Conservation (phyloP, 2,888 invertebrate species). For the Netelia melanura region DNA sequence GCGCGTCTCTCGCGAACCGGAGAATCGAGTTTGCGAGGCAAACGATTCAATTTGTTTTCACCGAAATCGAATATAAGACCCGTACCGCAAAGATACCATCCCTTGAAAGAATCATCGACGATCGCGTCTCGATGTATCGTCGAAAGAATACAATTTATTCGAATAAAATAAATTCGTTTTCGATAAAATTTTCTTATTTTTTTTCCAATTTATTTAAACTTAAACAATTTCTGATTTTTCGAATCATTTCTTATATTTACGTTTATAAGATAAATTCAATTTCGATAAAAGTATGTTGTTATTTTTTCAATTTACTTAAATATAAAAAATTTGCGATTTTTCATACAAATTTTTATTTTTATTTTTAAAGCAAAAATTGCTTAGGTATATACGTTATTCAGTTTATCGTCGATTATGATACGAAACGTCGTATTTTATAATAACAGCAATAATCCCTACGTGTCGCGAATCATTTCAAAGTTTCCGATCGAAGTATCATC, state of each 20-base stretch:
- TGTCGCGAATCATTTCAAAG: constrained; percentile 27
- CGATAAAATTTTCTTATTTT: too few relatives aligned
- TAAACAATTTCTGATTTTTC: not conserved
- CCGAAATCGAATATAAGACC: constrained; percentile 1
- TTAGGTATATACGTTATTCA: not conserved
- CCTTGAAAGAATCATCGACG: not conserved
- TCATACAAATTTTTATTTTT: not conserved
- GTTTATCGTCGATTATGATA: constrained; percentile 6
- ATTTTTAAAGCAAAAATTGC: not conserved
- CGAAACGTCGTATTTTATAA: constrained; percentile 14
- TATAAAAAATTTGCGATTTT: not conserved
- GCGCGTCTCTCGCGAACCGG: not conserved
- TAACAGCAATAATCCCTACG: constrained; percentile 20
- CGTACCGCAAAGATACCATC: not conserved
- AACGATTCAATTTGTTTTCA: constrained; percentile 31
- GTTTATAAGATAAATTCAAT: too few relatives aligned
- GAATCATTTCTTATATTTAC: not conserved
- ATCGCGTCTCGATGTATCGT: not conserved
- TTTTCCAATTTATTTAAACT: too few relatives aligned
- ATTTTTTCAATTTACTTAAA: too few relatives aligned
- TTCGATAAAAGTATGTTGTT: too few relatives aligned
- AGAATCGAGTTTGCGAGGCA: constrained; percentile 38
- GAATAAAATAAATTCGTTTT: not conserved
- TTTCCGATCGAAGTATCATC: constrained; percentile 39
- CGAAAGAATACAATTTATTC: not conserved